phyloP scores from a whole-genome alignment of 2,888 invertebrate species.

The Cancer borealis region DNA sequence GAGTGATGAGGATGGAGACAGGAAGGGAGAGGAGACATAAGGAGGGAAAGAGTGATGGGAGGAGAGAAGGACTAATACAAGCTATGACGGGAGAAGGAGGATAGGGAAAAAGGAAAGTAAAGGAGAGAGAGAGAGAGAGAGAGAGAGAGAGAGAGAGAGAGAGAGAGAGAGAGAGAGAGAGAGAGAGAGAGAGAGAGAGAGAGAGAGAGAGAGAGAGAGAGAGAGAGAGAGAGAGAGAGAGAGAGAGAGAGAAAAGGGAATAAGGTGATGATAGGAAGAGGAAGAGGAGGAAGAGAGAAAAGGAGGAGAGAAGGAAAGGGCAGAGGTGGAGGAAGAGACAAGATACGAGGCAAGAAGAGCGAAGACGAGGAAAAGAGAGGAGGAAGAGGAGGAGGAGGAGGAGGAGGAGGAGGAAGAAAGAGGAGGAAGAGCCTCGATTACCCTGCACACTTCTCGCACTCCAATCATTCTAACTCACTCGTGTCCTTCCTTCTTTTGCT shows the following conservation, averaged over 20 bases:
- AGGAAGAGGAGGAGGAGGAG: conserved; percentile 14
- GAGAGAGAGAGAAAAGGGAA: background rate
- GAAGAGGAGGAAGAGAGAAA: background rate
- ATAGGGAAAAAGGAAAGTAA: too few species aligned
- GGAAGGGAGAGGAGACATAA: background rate
- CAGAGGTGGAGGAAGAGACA: background rate
- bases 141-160: too few species aligned
- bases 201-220: background rate
- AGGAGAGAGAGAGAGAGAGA: background rate
- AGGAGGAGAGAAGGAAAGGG: background rate
- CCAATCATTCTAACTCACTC: conserved; percentile 25
- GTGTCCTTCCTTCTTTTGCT: background rate
- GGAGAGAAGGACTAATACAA: background rate
- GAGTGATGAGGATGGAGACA: background rate
- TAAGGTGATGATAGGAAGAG: background rate
- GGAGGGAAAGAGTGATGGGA: background rate
- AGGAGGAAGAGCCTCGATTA: background rate
- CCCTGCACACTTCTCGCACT: conserved; percentile 42
- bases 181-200: background rate
- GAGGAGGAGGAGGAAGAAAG: background rate
- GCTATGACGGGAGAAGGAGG: too few species aligned
- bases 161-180: background rate
- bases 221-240: background rate
- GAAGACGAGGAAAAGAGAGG: background rate
- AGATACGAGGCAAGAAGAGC: background rate